phyloP scores from a whole-genome alignment of 2,113 vertebrate genomes.

The Canis aureus region DNA sequence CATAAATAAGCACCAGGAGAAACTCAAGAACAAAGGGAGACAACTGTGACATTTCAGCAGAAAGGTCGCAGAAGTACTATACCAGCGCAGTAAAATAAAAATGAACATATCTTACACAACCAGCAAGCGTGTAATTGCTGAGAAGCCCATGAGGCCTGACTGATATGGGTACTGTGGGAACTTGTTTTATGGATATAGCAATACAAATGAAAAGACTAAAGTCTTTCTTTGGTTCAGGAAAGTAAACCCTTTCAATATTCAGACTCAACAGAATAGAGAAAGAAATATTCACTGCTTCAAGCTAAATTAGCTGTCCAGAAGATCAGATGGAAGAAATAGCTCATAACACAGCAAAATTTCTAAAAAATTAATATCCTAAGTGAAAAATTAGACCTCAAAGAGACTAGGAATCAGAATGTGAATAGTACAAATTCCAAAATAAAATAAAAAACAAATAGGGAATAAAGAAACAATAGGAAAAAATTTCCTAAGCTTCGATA shows the following conservation, averaged over 20 bases:
- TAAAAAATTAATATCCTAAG: neutral
- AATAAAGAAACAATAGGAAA: neutral
- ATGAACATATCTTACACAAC: rapidly evolving
- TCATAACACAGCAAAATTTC: neutral
- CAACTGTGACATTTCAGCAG: neutral
- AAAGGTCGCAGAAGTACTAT: neutral
- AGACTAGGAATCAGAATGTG: neutral
- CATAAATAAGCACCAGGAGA: neutral
- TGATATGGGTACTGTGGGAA: neutral
- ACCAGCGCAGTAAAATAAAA: neutral
- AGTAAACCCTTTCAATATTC: neutral
- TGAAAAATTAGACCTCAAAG: neutral
- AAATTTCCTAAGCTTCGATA: neutral
- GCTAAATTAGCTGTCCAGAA: neutral
- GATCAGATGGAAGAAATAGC: constrained; percentile 4
- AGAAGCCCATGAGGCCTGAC: neutral
- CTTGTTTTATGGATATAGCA: neutral
- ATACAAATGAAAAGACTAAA: neutral
- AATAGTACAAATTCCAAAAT: neutral
- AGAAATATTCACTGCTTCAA: neutral
- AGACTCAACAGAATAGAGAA: neutral
- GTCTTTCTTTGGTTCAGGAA: neutral
- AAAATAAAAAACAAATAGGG: neutral
- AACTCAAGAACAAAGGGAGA: neutral
- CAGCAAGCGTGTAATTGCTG: neutral